Evolutionary conservation across 2,888 invertebrate genomes (phyloP), one percentile per base, ranked within the genome.

Genomic region (Chesias legatella): DNA sequence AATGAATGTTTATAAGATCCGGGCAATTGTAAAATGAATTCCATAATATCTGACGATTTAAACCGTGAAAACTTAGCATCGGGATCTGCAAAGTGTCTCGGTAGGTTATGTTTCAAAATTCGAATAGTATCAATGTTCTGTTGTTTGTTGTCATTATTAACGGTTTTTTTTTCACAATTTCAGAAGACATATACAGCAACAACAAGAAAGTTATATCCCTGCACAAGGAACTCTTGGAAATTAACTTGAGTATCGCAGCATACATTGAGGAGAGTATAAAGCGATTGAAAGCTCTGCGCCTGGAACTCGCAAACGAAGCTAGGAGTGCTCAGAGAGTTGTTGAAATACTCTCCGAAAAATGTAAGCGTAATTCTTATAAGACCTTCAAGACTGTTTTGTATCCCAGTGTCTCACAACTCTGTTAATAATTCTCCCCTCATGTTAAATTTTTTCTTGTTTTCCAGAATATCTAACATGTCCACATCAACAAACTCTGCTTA

Each of bases 81-180:
- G 49, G 76, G 80, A 59, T 69, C 76, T 53, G 73, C 78, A 47
- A 77, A 78, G 68, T 79, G 74, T 71, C 48, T 85, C 62, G 68
- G 86, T 88, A 79, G 79, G 85, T 83, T 82, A 83, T 73, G 63
- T 70, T 81, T 80, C 62, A 66, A 76, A 82, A 67, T 65, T 79
- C 56, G 79, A 82, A 79, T 59, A 58, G 57, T 52, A 47, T 53
- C 56, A 48, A 41, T 52, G 48, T 71, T 79, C 82, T 66, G 51
- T 71, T 76, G 73, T 77, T 77, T 74, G 59, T 45, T 46, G 42
- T 60, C 58, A 54, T 48, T 53, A 45, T 40, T 35, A 17, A 17
- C 46, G 22, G 34, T 13, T 58, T 49, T 36, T 49, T 47, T 43
- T 53, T 49, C 46, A 53, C 47, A 48, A 35, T 82, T 86, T 51